phyloP scores from a whole-genome alignment of 2,888 invertebrate genomes.

The Limnephilus lunatus region DNA sequence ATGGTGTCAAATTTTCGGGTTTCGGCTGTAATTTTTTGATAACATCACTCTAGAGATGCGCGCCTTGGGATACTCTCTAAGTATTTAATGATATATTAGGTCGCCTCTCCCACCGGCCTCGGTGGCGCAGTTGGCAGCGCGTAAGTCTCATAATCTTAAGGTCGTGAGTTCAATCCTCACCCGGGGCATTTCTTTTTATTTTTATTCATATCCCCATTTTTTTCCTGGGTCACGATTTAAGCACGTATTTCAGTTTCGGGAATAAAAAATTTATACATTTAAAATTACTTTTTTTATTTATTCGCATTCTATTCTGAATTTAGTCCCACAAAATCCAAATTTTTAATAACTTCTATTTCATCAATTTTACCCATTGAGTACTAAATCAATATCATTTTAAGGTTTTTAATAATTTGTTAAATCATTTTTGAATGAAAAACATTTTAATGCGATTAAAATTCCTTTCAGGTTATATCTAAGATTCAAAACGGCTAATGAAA shows the following conservation, averaged over 20 bases:
- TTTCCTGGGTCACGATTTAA: no score
- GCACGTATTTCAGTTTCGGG: no score
- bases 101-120: slow-evolving; percentile 71
- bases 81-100: not conserved
- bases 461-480: not conserved
- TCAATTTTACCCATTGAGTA: no score
- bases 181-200: slow-evolving; percentile 76
- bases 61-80: not conserved
- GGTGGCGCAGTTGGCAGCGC: slow-evolving; percentile 77
- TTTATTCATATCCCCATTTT: not conserved
- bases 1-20: no score
- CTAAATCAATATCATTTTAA: not conserved
- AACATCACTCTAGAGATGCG: no score
- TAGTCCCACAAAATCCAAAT: no score
- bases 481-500: not conserved
- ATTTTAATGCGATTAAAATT: not conserved
- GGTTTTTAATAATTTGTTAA: no score
- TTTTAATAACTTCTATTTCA: no score
- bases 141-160: slow-evolving; percentile 87
- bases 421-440: not conserved
- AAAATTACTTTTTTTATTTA: no score
- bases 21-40: no score
- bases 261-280: no score
- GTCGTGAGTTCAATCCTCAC: slow-evolving; percentile 91
- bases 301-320: no score